Conservation (phyloP, 2,888 invertebrate genomes). For the Podabrus alpinus region DNA sequence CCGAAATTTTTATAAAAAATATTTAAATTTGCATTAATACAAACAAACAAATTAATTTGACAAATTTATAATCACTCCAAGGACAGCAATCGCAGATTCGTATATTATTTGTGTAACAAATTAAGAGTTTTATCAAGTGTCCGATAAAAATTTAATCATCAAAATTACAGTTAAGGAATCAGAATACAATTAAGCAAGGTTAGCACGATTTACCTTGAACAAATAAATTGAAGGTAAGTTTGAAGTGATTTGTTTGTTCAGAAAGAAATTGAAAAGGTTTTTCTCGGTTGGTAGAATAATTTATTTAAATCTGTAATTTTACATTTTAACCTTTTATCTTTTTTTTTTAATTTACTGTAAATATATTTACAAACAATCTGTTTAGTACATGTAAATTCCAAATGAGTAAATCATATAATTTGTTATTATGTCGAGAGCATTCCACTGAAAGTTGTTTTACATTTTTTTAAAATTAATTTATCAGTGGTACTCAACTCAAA, state of each 20-base stretch:
- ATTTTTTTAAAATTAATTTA: not conserved
- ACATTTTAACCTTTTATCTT: too few species aligned
- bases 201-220: not conserved
- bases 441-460: not conserved
- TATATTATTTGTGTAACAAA: not conserved
- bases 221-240: not conserved
- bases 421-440: not conserved
- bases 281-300: not conserved
- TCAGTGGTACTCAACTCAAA: not conserved
- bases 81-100: not conserved
- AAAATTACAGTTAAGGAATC: not conserved
- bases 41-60: not conserved
- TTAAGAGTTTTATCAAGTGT: not conserved
- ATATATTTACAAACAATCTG: not conserved
- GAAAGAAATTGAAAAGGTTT: not conserved
- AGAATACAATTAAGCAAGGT: not conserved
- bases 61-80: not conserved
- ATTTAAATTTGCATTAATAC: not conserved
- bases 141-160: not conserved
- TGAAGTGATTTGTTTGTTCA: not conserved
- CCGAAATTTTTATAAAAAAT: not conserved
- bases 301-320: too few species aligned
- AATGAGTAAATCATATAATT: not conserved
- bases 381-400: not conserved
- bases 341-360: too few species aligned